Base-by-base conservation (phyloP, 2,888 invertebrate species). In the Thalpophila matura region DNA sequence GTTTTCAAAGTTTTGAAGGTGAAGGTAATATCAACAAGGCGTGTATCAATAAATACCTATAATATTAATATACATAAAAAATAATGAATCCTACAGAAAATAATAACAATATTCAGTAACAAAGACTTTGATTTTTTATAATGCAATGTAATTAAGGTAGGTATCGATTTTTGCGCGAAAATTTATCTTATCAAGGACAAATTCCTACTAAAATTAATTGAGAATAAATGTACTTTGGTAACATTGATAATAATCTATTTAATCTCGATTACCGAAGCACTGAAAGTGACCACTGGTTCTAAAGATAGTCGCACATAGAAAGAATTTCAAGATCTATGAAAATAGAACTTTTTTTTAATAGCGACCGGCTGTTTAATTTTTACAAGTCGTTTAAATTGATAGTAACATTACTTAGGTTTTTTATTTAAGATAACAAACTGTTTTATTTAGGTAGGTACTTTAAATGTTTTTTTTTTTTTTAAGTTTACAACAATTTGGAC, bases 231-330 rank as follows among this genome's bases (percentile, higher is more conserved):
- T n/a, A n/a, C 9, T 47, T 42, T 33, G 24, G 12, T 29, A 18
- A n/a, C 7, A 20, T 49, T 14, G 4, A 22, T 20, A 27, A 2
- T 43, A 14, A 2, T 24, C 29, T 4, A 7, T 49, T 43, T 31
- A 40, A 31, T 38, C 49, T 1, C 6, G 7, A 53, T 53, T 10
- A 24, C 14, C 3, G 7, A 46, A 46, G 18, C 14, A 37, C 50
- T 27, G 18, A 53, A 57, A 33, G 18, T 42, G 12, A 35, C 20
- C 10, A 58, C 50, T 51, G 20, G 47, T 57, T 40, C 57, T 60
- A 65, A 65, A 74, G 55, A 69, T 54, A 72, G 73, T 4, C 12
- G n/a, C 20, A 40, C 18, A 20, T 37, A 43, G 18, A 53, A 50
- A 69, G 20, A 56, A 55, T 43, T 68, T 55, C 37, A 56, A 58